Percentiles rank a stretch among this genome's conserved stretches.
Evolutionary conservation across 2,888 invertebrate genomes (phyloP).

Genomic region (Euplexia lucipara): DNA sequence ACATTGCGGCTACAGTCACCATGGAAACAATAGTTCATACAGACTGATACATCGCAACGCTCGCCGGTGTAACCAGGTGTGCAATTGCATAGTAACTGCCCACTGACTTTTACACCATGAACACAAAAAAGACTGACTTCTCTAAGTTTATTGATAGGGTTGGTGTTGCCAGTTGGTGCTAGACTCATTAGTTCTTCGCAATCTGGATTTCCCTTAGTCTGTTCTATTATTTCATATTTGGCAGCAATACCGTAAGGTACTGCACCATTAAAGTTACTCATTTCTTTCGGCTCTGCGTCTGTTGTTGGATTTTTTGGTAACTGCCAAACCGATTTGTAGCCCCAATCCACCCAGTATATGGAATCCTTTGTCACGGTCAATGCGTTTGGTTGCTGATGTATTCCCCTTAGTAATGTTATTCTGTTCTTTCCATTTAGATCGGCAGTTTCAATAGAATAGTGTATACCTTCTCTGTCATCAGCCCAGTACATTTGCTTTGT

Average conservation of each 20-base stretch:
- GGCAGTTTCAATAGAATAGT: constrained; percentile 94
- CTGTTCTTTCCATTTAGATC: constrained; percentile 93
- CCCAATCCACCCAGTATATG: constrained; percentile 96
- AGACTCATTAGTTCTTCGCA: constrained; percentile 73
- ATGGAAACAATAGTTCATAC: constrained; percentile 94
- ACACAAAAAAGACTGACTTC: constrained; percentile 83
- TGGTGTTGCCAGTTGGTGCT: constrained; percentile 76
- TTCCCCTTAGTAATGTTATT: constrained; percentile 89
- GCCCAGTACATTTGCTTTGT: constrained; percentile 94
- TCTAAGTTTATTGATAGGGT: constrained; percentile 78
- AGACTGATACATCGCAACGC: constrained; percentile 93
- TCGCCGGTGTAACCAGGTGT: constrained; percentile 92
- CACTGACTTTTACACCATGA: constrained; percentile 77
- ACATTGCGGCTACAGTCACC: constrained; percentile 90
- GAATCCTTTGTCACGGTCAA: constrained; percentile 93
- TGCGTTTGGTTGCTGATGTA: constrained; percentile 93
- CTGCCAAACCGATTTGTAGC: constrained; percentile 92
- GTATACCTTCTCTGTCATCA: constrained; percentile 93
- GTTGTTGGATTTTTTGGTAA: constrained; percentile 84
- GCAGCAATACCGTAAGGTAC: constrained; percentile 81
- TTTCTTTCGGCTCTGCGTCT: constrained; percentile 68
- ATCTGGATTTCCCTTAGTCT: constrained; percentile 74
- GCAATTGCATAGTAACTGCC: constrained; percentile 90
- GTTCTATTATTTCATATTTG: constrained; percentile 81
- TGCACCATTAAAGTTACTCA: constrained; percentile 70